These are phyloP conservation scores for Beroe forskalii DNA, from an alignment of 37 sponge, comb jelly and placozoan species.

Conservation along the genomic window DNA sequence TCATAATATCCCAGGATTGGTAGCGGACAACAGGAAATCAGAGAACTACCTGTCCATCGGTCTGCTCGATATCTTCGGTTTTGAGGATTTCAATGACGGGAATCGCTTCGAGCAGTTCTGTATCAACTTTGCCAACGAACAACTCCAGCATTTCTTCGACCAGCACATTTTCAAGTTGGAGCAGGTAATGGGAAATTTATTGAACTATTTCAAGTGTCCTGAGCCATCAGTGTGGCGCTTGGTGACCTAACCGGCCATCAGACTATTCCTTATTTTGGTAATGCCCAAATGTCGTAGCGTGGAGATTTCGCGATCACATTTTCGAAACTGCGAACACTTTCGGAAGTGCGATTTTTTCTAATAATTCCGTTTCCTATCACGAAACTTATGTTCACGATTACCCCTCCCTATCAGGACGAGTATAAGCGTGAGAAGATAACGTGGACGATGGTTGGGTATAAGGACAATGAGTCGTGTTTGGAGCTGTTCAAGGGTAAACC, in stretches of 20 bases:
- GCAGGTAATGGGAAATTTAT: too few species aligned
- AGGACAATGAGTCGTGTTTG: conserved; percentile 86
- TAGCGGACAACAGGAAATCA: conserved; percentile 20
- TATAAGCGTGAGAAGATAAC: conserved; percentile 83
- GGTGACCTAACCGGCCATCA: too few species aligned
- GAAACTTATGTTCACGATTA: too few species aligned
- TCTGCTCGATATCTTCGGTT: conserved; percentile 98
- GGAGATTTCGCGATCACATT: too few species aligned
- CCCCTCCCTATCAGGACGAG: too few species aligned
- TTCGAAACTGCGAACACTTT: too few species aligned
- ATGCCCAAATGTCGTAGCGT: too few species aligned
- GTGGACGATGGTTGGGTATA: conserved; percentile 77
- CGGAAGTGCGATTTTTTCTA: too few species aligned
- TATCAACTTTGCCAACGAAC: conserved; percentile 98
- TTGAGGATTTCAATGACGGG: conserved; percentile 85
- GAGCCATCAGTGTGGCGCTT: too few species aligned
- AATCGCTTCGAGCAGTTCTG: conserved; percentile 99
- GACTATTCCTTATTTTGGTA: too few species aligned
- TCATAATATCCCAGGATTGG: conserved; percentile 27
- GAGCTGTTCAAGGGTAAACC: conserved; percentile 87
- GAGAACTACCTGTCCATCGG: conserved; percentile 73
- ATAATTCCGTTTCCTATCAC: too few species aligned
- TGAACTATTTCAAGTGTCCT: too few species aligned
- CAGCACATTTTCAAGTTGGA: conserved; percentile 93
- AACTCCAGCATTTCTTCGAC: conserved; percentile 97